Evolutionary conservation across 2,113 vertebrate genomes (phyloP), one percentile per base, ranked within the genome.

Genomic region (Athene cunicularia): DNA sequence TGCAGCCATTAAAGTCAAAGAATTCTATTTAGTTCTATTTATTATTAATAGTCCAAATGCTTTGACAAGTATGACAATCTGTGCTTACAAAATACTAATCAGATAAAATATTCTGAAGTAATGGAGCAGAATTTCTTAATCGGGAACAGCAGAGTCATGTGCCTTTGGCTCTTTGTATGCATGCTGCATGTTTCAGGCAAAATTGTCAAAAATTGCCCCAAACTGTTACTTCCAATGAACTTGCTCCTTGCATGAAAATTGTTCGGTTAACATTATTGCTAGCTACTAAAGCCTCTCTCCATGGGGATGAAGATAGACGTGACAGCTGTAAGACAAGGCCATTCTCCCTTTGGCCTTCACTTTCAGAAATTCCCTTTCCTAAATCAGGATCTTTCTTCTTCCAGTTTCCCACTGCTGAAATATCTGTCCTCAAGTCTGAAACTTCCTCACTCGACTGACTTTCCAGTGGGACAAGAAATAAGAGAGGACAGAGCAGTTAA

Each of bases 41-140:
- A 97, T 95, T 97, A 97, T 97, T 97, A 95, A 96, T 93, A 87
- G 91, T 80, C 80, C 74, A 88, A 96, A 86, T 86, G 91, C 94
- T 96, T 94, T 95, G 91, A 93, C 93, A 95, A 91, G 86, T 95
- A 88, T 59, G 84, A 95, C 94, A 95, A 95, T 93, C 87, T 82
- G 70, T 90, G 89, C 96, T 96, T 95, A 85, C 90, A 95, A 97
- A 97, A 93, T 93, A 95, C 84, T 97, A 95, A 96, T 95, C 95
- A 96, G 93, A 95, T 90, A 73, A 93, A 93, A 95, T 96, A 94
- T 93, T 95, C 87, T 21, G 66, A 91, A 96, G 93, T 95, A 97
- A 96, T 90, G 86, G 93, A 95, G 94, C 94, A 91, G 91, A 96
- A 96, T 93, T 88, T 91, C 93, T 95, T 97, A 92, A 97, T 94